A percentile compares a stretch with the other conserved stretches of the same genome.
Conservation (phyloP, 2,888 invertebrate genomes). For the Melipona bicolor region DNA sequence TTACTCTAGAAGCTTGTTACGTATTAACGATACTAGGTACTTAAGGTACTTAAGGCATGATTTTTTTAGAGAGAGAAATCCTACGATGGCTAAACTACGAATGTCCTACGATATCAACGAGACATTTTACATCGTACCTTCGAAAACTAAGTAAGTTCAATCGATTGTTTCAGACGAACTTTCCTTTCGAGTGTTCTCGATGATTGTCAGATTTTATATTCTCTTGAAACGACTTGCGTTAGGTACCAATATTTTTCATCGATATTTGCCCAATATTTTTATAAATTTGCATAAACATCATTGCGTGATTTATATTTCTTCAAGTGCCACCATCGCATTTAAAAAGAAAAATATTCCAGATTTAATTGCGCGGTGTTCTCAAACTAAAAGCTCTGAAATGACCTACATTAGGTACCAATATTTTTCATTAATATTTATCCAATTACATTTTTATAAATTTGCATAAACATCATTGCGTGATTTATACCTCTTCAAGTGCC, state of each 20-base stretch:
- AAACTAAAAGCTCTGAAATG: no score
- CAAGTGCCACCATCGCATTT: background rate
- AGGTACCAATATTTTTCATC: no score
- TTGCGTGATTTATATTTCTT: no score
- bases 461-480: no score
- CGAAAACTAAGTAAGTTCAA: background rate
- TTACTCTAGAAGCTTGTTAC: background rate
- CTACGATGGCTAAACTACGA: background rate
- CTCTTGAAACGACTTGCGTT: no score
- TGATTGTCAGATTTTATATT: slow-evolving; percentile 25
- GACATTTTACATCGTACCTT: background rate
- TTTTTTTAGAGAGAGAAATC: background rate
- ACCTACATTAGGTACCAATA: no score
- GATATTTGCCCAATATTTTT: no score
- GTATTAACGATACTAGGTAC: background rate
- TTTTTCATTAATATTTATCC: no score
- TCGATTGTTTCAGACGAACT: background rate
- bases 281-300: no score
- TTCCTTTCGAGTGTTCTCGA: background rate
- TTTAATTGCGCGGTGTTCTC: no score
- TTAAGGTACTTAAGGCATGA: background rate
- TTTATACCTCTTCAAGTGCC: background rate
- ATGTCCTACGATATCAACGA: background rate
- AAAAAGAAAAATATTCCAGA: background rate
- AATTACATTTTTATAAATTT: no score